These are phyloP conservation scores for Nowickia ferox DNA, from an alignment of 2,888 invertebrate species.

Conservation along the genomic window DNA sequence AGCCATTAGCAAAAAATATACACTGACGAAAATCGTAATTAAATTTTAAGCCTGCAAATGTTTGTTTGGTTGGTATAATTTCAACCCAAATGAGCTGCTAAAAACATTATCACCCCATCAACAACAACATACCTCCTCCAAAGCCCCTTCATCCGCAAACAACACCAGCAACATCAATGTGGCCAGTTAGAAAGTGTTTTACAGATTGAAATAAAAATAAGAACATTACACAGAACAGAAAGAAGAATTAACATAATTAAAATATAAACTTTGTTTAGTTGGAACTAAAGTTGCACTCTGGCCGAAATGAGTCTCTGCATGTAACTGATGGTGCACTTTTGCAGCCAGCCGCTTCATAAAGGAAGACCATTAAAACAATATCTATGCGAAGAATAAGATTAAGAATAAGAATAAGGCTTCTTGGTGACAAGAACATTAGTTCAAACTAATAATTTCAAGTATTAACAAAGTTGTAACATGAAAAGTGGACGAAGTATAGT, in stretches of 20 bases:
- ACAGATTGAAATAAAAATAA: neutral
- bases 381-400: neutral
- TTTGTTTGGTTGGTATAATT: constrained; percentile 54
- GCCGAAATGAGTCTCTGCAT: constrained; percentile 19
- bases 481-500: no score
- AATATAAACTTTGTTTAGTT: constrained; percentile 58
- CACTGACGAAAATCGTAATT: constrained; percentile 58
- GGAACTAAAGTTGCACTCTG: constrained; percentile 4
- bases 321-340: constrained; percentile 7
- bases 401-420: no score
- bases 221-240: neutral
- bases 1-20: neutral
- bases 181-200: constrained; percentile 23
- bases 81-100: constrained; percentile 38
- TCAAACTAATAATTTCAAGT: no score
- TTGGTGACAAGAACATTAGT: no score
- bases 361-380: neutral
- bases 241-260: constrained; percentile 62
- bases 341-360: neutral
- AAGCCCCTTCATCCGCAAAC: neutral
- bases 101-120: constrained; percentile 55
- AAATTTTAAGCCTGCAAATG: constrained; percentile 65
- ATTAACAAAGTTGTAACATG: no score
- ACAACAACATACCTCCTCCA: neutral
- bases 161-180: neutral